Conservation (phyloP, 2,888 invertebrate genomes). For the Standfussiana lucernea region DNA sequence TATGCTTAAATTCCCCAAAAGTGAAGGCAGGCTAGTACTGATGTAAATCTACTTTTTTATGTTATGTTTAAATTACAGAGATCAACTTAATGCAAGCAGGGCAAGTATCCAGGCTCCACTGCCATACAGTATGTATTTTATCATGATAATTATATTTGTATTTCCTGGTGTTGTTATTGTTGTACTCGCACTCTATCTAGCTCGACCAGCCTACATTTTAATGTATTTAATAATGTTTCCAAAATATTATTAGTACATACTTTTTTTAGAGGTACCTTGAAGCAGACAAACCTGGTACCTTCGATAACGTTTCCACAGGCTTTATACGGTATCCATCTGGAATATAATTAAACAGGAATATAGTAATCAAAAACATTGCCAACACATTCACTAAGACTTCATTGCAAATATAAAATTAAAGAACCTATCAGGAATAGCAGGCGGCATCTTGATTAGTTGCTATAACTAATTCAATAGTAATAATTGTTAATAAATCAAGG, state of each 20-base stretch:
- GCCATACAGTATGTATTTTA: neutral
- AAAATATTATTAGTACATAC: conserved; percentile 74
- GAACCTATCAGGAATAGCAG: conserved; percentile 82
- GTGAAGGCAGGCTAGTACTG: neutral
- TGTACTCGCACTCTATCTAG: neutral
- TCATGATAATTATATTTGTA: neutral
- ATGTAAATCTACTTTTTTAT: neutral
- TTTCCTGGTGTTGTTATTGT: neutral
- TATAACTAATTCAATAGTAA: neutral
- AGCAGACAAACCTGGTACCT: conserved; percentile 93
- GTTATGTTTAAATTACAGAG: neutral
- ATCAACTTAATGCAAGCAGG: neutral
- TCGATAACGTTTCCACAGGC: conserved; percentile 92
- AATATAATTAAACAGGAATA: conserved; percentile 68
- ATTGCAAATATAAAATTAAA: neutral
- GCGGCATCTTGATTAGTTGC: conserved; percentile 62
- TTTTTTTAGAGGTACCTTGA: conserved; percentile 92
- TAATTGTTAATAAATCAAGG: neutral
- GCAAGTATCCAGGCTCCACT: neutral
- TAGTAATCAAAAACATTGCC: conserved; percentile 1
- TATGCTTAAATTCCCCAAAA: neutral
- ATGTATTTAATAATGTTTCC: neutral
- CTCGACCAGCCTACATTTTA: neutral
- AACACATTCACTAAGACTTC: neutral
- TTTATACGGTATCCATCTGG: conserved; percentile 92